Percentiles rank a stretch among this genome's conserved stretches.
These are phyloP conservation scores for Pseudochromis fuscus DNA, from an alignment of 2,797 vertebrate species.

Conservation along the genomic window DNA sequence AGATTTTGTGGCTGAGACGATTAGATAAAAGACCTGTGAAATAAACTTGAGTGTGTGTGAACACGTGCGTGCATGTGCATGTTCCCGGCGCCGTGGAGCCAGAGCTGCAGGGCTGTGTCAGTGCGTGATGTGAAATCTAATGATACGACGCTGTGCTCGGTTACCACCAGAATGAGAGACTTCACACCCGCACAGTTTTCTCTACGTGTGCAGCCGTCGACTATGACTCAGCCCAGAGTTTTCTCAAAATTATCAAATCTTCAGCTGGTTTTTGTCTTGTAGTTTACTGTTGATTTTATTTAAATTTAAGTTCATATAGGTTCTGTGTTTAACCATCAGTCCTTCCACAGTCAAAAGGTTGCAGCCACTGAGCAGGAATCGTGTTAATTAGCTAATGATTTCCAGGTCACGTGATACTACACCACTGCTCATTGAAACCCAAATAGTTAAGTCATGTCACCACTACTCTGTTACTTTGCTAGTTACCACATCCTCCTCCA, in stretches of 20 bases:
- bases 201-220: conserved; percentile 8
- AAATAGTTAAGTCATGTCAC: conserved; percentile 34
- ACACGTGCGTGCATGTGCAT: conserved; percentile 24
- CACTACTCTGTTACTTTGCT: conserved; percentile 35
- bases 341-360: background rate
- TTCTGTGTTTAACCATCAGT: conserved; percentile 12
- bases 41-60: background rate
- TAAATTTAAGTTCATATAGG: background rate
- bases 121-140: conserved; percentile 71
- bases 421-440: conserved; percentile 37
- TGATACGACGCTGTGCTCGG: conserved; percentile 49
- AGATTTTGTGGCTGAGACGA: background rate
- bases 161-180: conserved; percentile 34
- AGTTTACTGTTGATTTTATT: background rate
- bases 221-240: conserved; percentile 37
- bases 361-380: conserved; percentile 25
- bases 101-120: conserved; percentile 55
- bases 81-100: conserved; percentile 31
- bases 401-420: conserved; percentile 56
- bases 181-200: conserved; percentile 32
- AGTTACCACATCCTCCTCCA: conserved; percentile 1
- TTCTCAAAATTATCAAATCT: conserved; percentile 16
- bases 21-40: conserved; percentile 2
- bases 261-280: conserved; percentile 2
- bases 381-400: conserved; percentile 61